Evolutionary conservation across 1,140 invertebrate genomes (phyloP), one percentile per base, ranked within the genome.

Genomic region (Drosophila azteca): DNA sequence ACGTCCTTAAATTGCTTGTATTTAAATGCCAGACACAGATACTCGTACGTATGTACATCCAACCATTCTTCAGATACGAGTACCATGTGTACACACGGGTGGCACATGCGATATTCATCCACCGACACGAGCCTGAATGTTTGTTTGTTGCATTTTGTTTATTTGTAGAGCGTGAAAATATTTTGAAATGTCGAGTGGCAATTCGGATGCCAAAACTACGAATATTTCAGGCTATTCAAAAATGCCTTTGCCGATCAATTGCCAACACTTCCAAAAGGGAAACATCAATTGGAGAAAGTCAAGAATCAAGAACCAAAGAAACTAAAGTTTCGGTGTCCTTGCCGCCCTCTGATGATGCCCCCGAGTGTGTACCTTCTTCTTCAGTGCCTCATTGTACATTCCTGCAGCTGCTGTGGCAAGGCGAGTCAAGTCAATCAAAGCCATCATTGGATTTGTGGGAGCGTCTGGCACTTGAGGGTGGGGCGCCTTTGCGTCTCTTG

Each of bases 81-180:
- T 24, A 26, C 5, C n/a, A 17, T 50, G n/a, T 17, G 3, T 24
- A 20, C 20, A 20, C 20, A 20, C 52, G 20, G 61, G 35, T 43
- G 65, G 11, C 58, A 39, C 51, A 51, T 72, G 59, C 24, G 31
- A 43, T 49, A 53, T 68, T 67, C 53, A 43, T 24, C 43, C 15
- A 26, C 49, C 26, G 24, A 7, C 8, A 2, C 8, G 35, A 46
- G 20, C 15, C 39, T 20, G 43, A 41, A 54, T 60, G 61, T 67
- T 62, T 60, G 61, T 67, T 62, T 8, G 31, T 41, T 67, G 55
- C 58, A 51, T 67, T 70, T 60, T 82, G 70, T 82, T 78, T 82
- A 82, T 82, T 64, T 75, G 79, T 74, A 82, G 48, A 11, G 43
- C 59, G 51, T 57, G 72, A 81, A 71, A 77, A 68, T 44, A 78